Percentiles rank a stretch among this genome's conserved stretches.
phyloP scores from a whole-genome alignment of 2,797 vertebrate species.

The Anas georgica region DNA sequence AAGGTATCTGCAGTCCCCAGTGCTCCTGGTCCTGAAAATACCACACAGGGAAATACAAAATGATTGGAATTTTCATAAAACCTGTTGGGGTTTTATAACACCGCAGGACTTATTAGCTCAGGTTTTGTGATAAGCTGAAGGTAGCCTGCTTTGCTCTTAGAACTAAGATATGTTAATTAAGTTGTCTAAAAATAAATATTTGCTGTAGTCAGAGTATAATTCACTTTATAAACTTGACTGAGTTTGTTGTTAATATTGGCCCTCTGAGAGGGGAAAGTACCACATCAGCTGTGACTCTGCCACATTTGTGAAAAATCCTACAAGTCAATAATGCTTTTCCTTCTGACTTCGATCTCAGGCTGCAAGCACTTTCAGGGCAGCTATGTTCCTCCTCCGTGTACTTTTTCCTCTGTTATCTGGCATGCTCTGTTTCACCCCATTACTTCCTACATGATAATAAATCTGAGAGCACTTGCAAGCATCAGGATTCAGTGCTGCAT shows the following conservation, averaged over 20 bases:
- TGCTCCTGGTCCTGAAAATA: neutral
- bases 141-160: neutral
- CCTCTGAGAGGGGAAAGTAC: neutral
- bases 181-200: neutral
- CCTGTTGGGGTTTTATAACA: neutral
- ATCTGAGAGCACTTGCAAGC: neutral
- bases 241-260: neutral
- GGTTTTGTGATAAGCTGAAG: neutral
- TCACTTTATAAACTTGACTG: neutral
- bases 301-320: neutral
- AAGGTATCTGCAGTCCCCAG: neutral
- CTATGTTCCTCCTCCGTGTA: neutral
- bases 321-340: neutral
- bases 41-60: neutral
- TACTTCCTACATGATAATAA: conserved; percentile 1
- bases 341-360: neutral
- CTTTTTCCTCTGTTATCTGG: neutral
- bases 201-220: neutral
- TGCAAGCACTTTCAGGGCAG: neutral
- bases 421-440: neutral
- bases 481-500: neutral
- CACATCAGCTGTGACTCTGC: neutral
- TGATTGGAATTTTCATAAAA: neutral
- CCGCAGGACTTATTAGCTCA: neutral
- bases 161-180: neutral